These are phyloP conservation scores for Ptychoptera albimana DNA, from an alignment of 2,888 invertebrate species.

Conservation along the genomic window DNA sequence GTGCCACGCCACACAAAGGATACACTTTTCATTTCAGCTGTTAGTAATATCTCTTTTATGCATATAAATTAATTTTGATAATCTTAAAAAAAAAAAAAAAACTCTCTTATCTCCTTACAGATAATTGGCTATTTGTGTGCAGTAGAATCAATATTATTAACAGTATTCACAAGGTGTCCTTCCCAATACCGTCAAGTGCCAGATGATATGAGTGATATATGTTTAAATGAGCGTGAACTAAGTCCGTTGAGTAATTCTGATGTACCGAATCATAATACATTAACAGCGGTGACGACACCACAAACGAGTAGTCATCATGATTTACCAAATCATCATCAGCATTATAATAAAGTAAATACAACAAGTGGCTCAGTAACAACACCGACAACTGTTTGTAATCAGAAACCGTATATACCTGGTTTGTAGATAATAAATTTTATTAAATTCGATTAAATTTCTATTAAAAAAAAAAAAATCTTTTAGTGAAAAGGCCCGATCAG, in stretches of 20 bases:
- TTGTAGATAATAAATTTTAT: constrained; percentile 9
- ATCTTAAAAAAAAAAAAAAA: background rate
- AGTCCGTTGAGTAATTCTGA: constrained; percentile 34
- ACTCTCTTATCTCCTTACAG: constrained; percentile 20
- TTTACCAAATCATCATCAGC: constrained; percentile 28
- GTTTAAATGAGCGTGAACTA: constrained; percentile 35
- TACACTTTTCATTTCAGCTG: constrained; percentile 47
- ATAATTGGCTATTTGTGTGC: constrained; percentile 45
- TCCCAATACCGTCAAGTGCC: constrained; percentile 43
- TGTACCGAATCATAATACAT: constrained; percentile 21
- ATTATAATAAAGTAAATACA: constrained; percentile 19
- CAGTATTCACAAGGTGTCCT: constrained; percentile 40
- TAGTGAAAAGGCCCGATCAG: constrained; percentile 33
- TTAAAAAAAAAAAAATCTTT: constrained; percentile 2
- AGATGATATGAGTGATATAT: constrained; percentile 43
- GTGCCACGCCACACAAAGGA: constrained; percentile 57
- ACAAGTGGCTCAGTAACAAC: background rate
- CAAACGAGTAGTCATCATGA: constrained; percentile 13
- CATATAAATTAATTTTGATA: no score
- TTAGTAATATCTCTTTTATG: constrained; percentile 24
- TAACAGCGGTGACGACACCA: constrained; percentile 13
- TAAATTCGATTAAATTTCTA: background rate
- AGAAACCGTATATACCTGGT: constrained; percentile 35
- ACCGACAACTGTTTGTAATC: constrained; percentile 21
- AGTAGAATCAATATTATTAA: constrained; percentile 39